Evolutionary conservation across 2,113 vertebrate genomes (phyloP), one percentile per base, ranked within the genome.

Genomic region (Cochlearius cochlearius): DNA sequence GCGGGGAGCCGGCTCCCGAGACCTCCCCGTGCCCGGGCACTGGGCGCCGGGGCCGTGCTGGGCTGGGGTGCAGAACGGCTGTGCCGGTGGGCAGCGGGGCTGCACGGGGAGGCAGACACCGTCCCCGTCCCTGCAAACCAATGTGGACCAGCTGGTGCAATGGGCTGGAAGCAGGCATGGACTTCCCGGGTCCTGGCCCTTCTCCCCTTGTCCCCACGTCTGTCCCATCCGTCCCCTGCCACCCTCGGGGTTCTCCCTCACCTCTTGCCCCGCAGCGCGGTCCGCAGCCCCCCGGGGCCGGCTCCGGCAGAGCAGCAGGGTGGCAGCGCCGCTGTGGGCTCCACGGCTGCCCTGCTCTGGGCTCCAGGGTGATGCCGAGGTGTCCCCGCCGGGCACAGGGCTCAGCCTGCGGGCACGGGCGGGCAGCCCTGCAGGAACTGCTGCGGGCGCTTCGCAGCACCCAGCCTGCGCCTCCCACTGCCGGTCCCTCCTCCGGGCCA

Each of bases 401-500:
- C 30, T 82, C 62, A 45, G 87, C 32, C 73, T 11, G 43, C 2
- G 4, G 81, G 53, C 29, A 50, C 3, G 1, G 55, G 32, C 47
- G 49, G 43, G 45, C 72, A 56, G 82, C 93, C 62, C 62, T 30
- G 58, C 81, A 82, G 88, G 74, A 93, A 59, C 90, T 66, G 88
- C 67, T 5, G 62, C 4, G 9, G 84, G 64, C 0, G 6, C 56
- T 50, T 52, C 4, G 3, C 56, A 25, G 71, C 72, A 64, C 69
- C 52, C 86, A 45, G 73, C 64, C 76, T 5, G 17, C 50, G 0
- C 96, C 96, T 96, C 92, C 92, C 71, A 73, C 94, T 88, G 85
- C 90, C 4, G 88, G 95, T 95, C 92, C 97, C 96, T 95, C 96
- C 97, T 96, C 86, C 88, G 8, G 86, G 43, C 92, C 95, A 96